Evolutionary conservation across 92 coral and sea anemone genomes (phyloP), one percentile per base, ranked within the genome.

Genomic region (Scolanthus callimorphus): DNA sequence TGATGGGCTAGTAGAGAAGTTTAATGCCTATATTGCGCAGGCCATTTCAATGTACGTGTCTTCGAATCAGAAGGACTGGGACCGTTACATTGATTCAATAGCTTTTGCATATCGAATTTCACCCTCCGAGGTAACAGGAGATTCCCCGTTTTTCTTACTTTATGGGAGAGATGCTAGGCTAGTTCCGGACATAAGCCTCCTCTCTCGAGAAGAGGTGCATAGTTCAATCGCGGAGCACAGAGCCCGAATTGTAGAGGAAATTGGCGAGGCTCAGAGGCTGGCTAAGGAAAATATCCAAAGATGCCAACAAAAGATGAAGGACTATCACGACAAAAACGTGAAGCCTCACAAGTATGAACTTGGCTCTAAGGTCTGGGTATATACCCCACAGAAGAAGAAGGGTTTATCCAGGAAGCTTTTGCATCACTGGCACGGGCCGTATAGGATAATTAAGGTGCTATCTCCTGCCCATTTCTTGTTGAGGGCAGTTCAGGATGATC

Each of bases 381-480:
- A 31, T 26, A 69, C 77, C 0, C 77, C 77, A 1, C 54, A 53
- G 57, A 51, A 50, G 21, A 39, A 27, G 17, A 55, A 56, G n/a
- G 74, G 74, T 15, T 29, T 56, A 1, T 70, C 61, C 0, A 29
- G 49, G 43, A 70, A 70, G 27, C 39, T 70, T 24, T 0, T 70
- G 51, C 77, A 71, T 62, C 55, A 25, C 26, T 71, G 70, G 69
- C 78, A 71, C 17, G 78, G 70, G 0, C 78, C 78, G 2, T 71
- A 20, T 38, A 39, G 78, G 0, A 60, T 71, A 9, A 55, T 71
- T 3, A 28, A 71, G 20, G 17, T 51, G 13, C 31, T 71, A 25
- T 62, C 64, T 15, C 79, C 70, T 2, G 78, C 59, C 17, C 65
- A 71, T 43, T 58, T 28, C 20, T 49, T 21, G 22, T 8, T 57